Conservation (phyloP, 2,888 invertebrate species). For the Drosophila mayaguana region DNA sequence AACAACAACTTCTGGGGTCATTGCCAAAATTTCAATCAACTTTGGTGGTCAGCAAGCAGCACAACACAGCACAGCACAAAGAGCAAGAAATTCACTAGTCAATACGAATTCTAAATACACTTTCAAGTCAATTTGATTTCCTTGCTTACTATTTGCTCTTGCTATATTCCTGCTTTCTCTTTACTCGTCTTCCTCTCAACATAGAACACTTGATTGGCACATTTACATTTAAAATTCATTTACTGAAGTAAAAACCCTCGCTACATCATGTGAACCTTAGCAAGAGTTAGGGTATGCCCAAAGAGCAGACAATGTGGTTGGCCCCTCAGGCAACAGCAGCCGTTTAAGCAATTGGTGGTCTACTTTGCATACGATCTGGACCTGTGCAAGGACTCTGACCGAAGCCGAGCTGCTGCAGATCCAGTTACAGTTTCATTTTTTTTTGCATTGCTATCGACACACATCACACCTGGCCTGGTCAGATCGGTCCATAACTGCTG, state of each 20-base stretch:
- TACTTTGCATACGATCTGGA: slow-evolving; percentile 62
- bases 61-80: slow-evolving; percentile 8
- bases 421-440: slow-evolving; percentile 47
- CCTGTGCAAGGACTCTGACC: slow-evolving; percentile 13
- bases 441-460: slow-evolving; percentile 35
- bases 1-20: slow-evolving; percentile 57
- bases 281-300: slow-evolving; percentile 17
- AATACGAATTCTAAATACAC: not conserved
- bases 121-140: not conserved
- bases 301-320: slow-evolving; percentile 26
- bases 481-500: slow-evolving; percentile 34
- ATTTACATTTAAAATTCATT: no score
- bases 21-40: slow-evolving; percentile 71
- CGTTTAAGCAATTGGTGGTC: slow-evolving; percentile 57
- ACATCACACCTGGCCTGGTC: slow-evolving; percentile 55
- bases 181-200: not conserved
- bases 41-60: slow-evolving; percentile 64
- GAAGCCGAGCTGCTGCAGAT: slow-evolving; percentile 23
- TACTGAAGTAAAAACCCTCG: no score
- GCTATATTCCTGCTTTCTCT: not conserved
- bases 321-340: slow-evolving; percentile 49
- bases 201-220: no score
- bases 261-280: not conserved
- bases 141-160: not conserved
- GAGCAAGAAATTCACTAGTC: not conserved